phyloP scores from a whole-genome alignment of 2,113 vertebrate genomes.

The Sardina pilchardus region DNA sequence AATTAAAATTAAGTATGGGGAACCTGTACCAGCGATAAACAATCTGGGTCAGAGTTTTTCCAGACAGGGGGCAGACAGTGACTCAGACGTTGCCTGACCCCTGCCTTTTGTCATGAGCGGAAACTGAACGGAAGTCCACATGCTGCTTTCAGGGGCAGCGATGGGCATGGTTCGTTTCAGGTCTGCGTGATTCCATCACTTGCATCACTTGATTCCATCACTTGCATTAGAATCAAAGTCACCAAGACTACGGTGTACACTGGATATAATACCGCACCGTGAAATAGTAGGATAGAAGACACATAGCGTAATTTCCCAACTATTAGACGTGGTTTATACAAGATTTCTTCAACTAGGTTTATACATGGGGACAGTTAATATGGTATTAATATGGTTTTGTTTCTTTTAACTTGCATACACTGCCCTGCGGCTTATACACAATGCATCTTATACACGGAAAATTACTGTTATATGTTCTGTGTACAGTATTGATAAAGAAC shows the following conservation, averaged over 20 bases:
- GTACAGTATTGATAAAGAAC: no score
- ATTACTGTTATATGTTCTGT: no score
- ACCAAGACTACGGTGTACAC: not conserved
- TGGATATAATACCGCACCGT: not conserved
- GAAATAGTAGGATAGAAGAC: no score
- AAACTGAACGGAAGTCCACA: not conserved
- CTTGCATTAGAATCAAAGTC: not conserved
- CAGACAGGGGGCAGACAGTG: not conserved
- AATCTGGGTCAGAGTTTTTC: not conserved
- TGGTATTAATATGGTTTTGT: no score
- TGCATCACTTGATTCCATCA: slow-evolving; percentile 23
- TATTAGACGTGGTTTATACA: no score
- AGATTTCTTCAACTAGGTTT: no score
- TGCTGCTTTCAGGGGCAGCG: not conserved
- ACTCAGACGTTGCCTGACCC: not conserved
- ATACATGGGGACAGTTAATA: no score
- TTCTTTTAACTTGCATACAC: no score
- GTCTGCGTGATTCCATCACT: slow-evolving; percentile 4
- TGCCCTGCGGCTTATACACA: no score
- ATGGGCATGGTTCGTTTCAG: not conserved
- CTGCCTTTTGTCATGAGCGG: not conserved
- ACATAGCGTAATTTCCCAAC: no score
- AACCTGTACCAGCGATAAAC: not conserved
- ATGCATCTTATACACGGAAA: no score
- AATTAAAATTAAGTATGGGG: not conserved